phyloP scores from a whole-genome alignment of 1,140 invertebrate genomes.

The Drosophila ohnishii region DNA sequence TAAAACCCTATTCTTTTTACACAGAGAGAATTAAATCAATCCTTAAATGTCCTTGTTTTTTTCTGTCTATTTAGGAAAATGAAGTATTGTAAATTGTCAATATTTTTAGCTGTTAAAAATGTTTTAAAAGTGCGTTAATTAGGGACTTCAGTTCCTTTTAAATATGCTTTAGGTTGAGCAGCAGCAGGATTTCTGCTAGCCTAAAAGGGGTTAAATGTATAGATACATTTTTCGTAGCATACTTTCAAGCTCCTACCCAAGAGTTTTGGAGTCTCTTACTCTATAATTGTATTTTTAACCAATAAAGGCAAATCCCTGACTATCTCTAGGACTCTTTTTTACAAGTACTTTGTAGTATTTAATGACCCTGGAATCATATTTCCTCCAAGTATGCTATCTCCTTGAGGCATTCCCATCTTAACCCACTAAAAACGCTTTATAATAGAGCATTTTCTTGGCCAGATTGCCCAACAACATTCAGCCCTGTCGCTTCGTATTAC shows the following conservation, averaged over 20 bases:
- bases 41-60: no score
- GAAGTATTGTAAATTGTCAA: not conserved
- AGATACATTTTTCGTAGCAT: not conserved
- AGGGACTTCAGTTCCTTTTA: no score
- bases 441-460: constrained; percentile 40
- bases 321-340: not conserved
- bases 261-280: not conserved
- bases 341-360: not conserved
- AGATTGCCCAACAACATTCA: constrained; percentile 16
- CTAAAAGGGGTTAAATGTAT: no score
- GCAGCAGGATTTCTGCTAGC: no score
- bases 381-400: not conserved
- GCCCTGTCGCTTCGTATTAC: constrained; percentile 45
- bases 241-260: not conserved
- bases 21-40: no score
- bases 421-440: not conserved
- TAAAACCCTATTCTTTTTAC: no score
- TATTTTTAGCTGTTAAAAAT: not conserved
- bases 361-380: no score
- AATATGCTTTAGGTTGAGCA: no score
- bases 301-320: accelerated
- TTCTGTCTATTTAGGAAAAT: not conserved
- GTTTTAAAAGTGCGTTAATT: no score
- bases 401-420: not conserved
- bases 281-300: not conserved